Evolutionary conservation across 2,797 vertebrate species (phyloP), one percentile per base, ranked within the genome.

Genomic region (Sebastes steindachneri): DNA sequence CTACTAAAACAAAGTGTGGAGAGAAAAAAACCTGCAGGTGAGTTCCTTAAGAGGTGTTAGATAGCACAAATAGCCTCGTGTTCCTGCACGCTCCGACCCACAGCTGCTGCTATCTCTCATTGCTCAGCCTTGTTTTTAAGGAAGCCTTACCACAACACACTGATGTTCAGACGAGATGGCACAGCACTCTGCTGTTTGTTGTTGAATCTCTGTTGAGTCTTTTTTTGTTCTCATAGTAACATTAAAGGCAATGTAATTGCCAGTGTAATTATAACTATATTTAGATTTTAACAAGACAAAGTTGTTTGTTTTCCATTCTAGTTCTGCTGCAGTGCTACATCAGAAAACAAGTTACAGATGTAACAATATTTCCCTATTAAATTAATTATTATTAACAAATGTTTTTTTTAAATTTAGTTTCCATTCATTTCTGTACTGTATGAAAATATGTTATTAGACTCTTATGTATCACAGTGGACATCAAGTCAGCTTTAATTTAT

Each of bases 101-200:
- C 84, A 79, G 80, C 84, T 23, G 71, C 75, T 68, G 35, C 68
- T 73, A 74, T 79, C 70, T 77, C 51, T 66, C 41, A 23, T 71
- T 55, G 77, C 81, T 79, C 66, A 58, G 70, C 86, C 80, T 89
- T 86, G 84, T 88, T 88, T 87, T 88, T 79, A 73, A 68, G 68
- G 68, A 66, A 28, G 66, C 82, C 60, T 77, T 28, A 71, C 68
- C 79, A 84, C 86, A 85, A 83, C 82, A 80, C 55, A 45, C 68
- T 54, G 77, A 87, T 75, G 67, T 3, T 9, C 66, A 79, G 79
- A 86, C 70, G 17, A 82, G 84, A 84, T 88, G 62, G 71, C 75
- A 81, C 76, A 60, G 33, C 66, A 48, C 77, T 1, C n/a, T 14
- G 33, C 21, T 67, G 66, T 33, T 68, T 79, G 73, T 59, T 80